Base-by-base conservation (phyloP, 2,797 vertebrate species). In the Hemibagrus guttatus region DNA sequence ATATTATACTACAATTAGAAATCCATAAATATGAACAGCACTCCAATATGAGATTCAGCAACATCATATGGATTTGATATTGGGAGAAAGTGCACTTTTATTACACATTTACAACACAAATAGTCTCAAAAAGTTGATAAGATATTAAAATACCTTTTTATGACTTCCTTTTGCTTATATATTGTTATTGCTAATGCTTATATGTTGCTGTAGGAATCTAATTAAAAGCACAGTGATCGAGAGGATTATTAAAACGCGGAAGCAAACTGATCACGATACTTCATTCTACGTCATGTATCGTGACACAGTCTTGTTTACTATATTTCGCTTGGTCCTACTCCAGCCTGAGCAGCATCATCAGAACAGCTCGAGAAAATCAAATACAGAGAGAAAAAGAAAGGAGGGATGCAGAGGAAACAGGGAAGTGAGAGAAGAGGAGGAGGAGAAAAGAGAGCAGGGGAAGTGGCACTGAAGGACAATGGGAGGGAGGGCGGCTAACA, bases 381-480 rank as follows among this genome's bases (percentile, higher is more conserved):
- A 66, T 1, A 61, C 42, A 19, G 42, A 72, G 68, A 69, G 69
- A 76, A 69, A 64, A 61, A 85, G 59, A 46, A 79, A 79, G 35
- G 28, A 52, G 81, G 28, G 83, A 74, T 46, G 68, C 83, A 80
- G 79, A 83, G 84, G 59, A 84, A 85, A 64, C 81, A 39, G 23
- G 84, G 64, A 64, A 86, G 63, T 79, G 84, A 83, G 61, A 54
- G 84, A 74, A 8, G 81, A 59, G 56, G 89, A 92, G 71, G 81
- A 64, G 63, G 83, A 83, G 88, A 85, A 71, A 81, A 31, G 68
- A 72, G 89, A 93, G 91, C 91, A 61, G 54, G 76, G 95, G 95
- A 96, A 95, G 93, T 91, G 92, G 92, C 92, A 91, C 49, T 89
- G 89, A 96, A 96, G 96, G 96, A 96, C 96, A 96, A 92, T 95